Evolutionary conservation across 1,140 invertebrate species (phyloP).

Genomic region (Portunus trituberculatus): DNA sequence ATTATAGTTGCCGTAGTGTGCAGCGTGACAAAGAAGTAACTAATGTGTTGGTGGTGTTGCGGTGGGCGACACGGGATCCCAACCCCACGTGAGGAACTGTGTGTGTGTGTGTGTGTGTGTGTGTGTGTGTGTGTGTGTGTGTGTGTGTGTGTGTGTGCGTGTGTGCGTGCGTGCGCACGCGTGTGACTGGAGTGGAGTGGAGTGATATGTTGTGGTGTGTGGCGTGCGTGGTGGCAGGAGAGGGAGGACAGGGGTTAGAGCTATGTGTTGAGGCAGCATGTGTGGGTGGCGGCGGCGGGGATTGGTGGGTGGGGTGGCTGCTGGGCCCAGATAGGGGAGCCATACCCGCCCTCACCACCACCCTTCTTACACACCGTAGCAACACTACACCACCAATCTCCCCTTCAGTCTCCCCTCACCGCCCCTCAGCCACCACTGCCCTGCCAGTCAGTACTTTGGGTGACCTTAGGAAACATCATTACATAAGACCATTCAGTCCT

Average conservation of each 20-base stretch:
- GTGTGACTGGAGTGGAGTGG: constrained; percentile 1
- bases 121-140: constrained; percentile 33
- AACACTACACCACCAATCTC: constrained; percentile 12
- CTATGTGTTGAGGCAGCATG: background rate
- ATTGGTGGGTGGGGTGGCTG: constrained; percentile 39
- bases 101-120: constrained; percentile 34
- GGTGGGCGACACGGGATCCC: constrained; percentile 41
- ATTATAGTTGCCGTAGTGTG: background rate
- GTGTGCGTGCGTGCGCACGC: background rate
- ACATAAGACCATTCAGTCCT: background rate
- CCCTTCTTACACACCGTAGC: constrained; percentile 53
- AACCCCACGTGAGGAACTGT: constrained; percentile 28
- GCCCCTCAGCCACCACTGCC: background rate
- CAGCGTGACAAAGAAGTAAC: constrained; percentile 34
- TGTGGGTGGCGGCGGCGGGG: constrained; percentile 41
- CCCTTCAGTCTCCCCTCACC: background rate
- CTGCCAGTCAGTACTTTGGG: background rate
- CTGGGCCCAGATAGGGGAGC: constrained; percentile 62
- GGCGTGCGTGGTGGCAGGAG: constrained; percentile 35
- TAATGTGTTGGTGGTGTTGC: constrained; percentile 28
- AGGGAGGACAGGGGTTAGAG: constrained; percentile 25
- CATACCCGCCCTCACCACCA: constrained; percentile 45
- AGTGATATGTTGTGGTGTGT: no score
- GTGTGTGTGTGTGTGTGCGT: background rate
- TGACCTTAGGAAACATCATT: background rate